A percentile compares a stretch with the other conserved stretches of the same genome.
Conservation (phyloP, 2,888 invertebrate genomes). For the Panopea generosa region DNA sequence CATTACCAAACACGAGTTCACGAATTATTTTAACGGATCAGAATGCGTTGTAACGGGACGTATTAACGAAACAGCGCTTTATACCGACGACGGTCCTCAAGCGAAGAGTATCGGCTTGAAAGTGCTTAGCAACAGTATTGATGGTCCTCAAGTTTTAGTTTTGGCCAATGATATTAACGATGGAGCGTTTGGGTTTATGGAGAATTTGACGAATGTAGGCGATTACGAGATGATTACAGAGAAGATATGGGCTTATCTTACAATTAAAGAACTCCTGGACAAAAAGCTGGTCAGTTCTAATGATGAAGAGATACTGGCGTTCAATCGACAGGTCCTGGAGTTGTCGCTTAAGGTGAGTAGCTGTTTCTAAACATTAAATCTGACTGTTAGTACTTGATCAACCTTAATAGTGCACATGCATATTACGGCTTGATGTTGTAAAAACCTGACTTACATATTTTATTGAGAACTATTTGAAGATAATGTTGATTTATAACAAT, state of each 20-base stretch:
- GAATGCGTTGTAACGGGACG: conserved; percentile 66
- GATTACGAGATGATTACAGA: conserved; percentile 74
- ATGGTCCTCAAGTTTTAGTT: conserved; percentile 14
- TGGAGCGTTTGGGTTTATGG: too few species aligned
- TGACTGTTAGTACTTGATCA: too few species aligned
- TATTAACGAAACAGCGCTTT: too few species aligned
- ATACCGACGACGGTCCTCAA: too few species aligned
- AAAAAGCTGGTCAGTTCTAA: conserved; percentile 47
- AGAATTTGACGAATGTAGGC: conserved; percentile 74
- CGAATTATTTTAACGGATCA: conserved; percentile 60
- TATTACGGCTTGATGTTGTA: too few species aligned
- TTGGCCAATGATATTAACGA: background rate
- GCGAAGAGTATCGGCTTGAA: too few species aligned
- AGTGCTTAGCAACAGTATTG: conserved; percentile 28
- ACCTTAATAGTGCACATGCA: too few species aligned
- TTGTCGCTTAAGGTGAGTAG: conserved; percentile 74
- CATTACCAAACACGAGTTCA: conserved; percentile 60
- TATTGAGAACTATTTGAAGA: too few species aligned
- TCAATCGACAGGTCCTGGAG: conserved; percentile 66
- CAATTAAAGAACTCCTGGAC: conserved; percentile 73
- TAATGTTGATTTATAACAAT: too few species aligned
- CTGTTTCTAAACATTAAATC: too few species aligned
- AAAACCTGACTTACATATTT: too few species aligned
- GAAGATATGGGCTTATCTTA: too few species aligned
- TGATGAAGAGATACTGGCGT: conserved; percentile 31